Base-by-base conservation (phyloP, 2,888 invertebrate species). In the Calliphora vomitoria region DNA sequence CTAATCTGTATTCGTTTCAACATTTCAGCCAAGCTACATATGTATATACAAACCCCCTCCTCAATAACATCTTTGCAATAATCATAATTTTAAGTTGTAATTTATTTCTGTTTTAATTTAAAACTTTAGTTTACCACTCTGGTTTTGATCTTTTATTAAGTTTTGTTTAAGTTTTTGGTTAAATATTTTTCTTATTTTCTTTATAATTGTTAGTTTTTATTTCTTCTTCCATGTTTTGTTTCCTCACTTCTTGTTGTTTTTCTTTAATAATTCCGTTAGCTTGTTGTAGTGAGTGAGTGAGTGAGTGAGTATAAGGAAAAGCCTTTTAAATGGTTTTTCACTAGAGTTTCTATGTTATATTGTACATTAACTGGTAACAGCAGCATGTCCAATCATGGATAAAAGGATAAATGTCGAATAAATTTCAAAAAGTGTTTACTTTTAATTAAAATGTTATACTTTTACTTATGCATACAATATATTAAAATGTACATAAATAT, bases 401-500 rank as follows among this genome's bases (percentile, higher is more conserved):
- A 87, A 87, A 87, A 44, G 84, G 84, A 87, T 87, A 87, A 84
- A 78, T 87, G 87, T 87, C 87, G 87, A 87, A 87, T 87, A 84
- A 84, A 84, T 82, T 87, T 87, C 84, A 81, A 84, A 81, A 87
- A 82, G 78, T 87, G 87, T 87, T 87, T 87, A 84, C 87, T 87
- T 87, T 87, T 87, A 87, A 87, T 87, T 87, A 84, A 87, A 87
- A 87, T 84, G 84, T 82, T 87, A 55, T 84, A 72, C 84, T 82
- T 72, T 74, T 86, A 79, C 74, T 86, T 68, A 58, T 74, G 35
- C 76, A 79, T 8, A 58, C n/a, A 74, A 68, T 31, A 68, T 38
- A 35, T 60, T 18, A n/a, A 10, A 47, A 8, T 47, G 18, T 69
- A 13, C n/a, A 60, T 64, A 35, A 15, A 74, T 72, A 72, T 35